These are phyloP conservation scores for Dysdera silvatica DNA, from an alignment of 1,140 invertebrate species.

Conservation along the genomic window DNA sequence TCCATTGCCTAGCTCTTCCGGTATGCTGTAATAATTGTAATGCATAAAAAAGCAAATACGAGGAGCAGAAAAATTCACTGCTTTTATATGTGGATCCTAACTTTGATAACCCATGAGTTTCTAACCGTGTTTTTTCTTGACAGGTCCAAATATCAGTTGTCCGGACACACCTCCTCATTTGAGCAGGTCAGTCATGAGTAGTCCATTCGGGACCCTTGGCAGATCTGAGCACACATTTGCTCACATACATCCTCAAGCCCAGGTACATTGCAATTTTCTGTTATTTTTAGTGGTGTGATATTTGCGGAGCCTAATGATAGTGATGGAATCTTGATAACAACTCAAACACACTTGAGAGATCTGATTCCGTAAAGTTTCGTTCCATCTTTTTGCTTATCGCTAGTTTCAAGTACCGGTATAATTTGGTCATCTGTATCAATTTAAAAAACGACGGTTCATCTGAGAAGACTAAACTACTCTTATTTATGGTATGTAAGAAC, in stretches of 20 bases:
- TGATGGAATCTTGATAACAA: too few species aligned
- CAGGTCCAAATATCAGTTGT: conserved; percentile 31
- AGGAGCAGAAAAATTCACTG: neutral
- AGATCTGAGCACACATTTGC: conserved; percentile 72
- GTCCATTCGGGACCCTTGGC: conserved; percentile 47
- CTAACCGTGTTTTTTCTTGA: conserved; percentile 29
- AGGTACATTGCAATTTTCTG: conserved; percentile 1
- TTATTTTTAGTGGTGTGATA: neutral
- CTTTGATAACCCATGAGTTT: conserved; percentile 14
- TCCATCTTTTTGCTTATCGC: too few species aligned
- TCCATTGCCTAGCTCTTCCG: neutral
- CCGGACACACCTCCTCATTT: conserved; percentile 38
- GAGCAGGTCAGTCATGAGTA: conserved; percentile 49
- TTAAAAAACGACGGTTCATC: too few species aligned
- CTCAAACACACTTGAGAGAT: too few species aligned
- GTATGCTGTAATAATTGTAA: neutral
- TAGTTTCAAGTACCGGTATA: too few species aligned
- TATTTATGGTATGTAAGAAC: too few species aligned
- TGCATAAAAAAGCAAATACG: neutral
- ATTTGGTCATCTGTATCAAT: too few species aligned
- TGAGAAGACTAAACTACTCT: too few species aligned
- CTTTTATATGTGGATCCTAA: neutral
- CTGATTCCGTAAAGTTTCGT: too few species aligned
- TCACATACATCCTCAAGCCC: conserved; percentile 80
- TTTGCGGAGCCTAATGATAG: too few species aligned